Evolutionary conservation across 2,888 invertebrate genomes (phyloP).

Genomic region (Xestia ashworthii): DNA sequence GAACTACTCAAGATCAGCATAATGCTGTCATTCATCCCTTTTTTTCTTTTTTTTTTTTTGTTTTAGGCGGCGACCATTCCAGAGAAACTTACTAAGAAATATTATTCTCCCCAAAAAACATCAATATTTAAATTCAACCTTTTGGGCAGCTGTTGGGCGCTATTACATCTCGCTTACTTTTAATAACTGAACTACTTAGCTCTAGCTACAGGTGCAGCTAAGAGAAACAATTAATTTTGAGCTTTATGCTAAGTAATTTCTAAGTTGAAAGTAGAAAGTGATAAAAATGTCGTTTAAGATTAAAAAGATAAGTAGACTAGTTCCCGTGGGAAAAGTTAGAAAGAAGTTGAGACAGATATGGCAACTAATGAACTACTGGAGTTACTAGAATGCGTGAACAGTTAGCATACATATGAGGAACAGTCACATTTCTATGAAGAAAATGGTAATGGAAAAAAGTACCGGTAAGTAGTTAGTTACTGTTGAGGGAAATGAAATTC

Average conservation of each 20-base stretch:
- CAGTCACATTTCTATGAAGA: constrained; percentile 6
- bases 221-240: constrained; percentile 56
- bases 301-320: constrained; percentile 20
- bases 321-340: constrained; percentile 36
- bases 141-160: constrained; percentile 26
- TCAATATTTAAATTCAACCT: constrained; percentile 26
- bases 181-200: constrained; percentile 32
- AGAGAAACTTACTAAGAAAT: neutral
- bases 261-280: constrained; percentile 36
- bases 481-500: constrained; percentile 15
- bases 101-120: neutral
- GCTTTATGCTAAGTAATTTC: constrained; percentile 41
- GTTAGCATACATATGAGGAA: neutral
- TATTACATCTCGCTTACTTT: constrained; percentile 47
- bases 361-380: constrained; percentile 14
- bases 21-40: neutral
- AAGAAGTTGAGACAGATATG: constrained; percentile 30
- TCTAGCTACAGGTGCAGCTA: constrained; percentile 56
- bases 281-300: constrained; percentile 38
- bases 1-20: no score
- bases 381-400: constrained; percentile 28
- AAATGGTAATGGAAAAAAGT: constrained; percentile 3
- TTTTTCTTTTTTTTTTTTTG: no score
- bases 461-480: neutral
- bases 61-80: no score